Evolutionary conservation across 30 jellyfish, hydroid and myxozoan genomes (phyloP), one percentile per base, ranked within the genome.

Genomic region (Aurelia sp.): DNA sequence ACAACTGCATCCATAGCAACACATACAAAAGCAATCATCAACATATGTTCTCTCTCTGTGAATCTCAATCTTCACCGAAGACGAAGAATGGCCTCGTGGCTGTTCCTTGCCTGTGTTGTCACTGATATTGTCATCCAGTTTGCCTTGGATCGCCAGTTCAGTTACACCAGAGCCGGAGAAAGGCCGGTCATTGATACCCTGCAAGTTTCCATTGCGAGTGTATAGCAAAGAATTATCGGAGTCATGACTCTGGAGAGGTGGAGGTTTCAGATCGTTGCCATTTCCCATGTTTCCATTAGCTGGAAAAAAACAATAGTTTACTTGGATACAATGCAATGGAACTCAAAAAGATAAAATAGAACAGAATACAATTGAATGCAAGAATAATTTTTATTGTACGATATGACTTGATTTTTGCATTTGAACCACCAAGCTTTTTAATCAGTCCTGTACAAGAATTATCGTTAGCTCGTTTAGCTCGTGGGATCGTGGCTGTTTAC

Each of bases 51-150:
- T 74, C 72, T 96, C 99, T 47, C 98, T 83, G 84, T 96, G 98
- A 19, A 96, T 96, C 80, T 96, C 99, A 17, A 96, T 96, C 85
- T 96, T 81, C 4, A 96, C 99, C 16, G 99, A 94, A 21, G 99
- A 89, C 31, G 98, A 86, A 20, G 97, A 88, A 59, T 96, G 97
- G 7, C 97, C 97, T n/a, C 97, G 70, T 4, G 85, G 88, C 15
- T 82, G 87, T 38, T 90, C 97, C 61, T 82, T 81, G 15, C 87
- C 89, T 18, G 65, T 65, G 60, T 71, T 82, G 12, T 90, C 97
- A 59, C 97, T 90, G 18, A n/a, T 76, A 47, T 78, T 74, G 79
- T 90, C 97, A 30, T 90, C 97, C 53, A 81, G 31, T 38, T 90
- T 90, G 57, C 90, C 86, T 52, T 81, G 97, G 5, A 89, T 55